These are phyloP conservation scores for Acanthococcus lagerstroemiae DNA, from an alignment of 2,888 invertebrate genomes.

Conservation along the genomic window DNA sequence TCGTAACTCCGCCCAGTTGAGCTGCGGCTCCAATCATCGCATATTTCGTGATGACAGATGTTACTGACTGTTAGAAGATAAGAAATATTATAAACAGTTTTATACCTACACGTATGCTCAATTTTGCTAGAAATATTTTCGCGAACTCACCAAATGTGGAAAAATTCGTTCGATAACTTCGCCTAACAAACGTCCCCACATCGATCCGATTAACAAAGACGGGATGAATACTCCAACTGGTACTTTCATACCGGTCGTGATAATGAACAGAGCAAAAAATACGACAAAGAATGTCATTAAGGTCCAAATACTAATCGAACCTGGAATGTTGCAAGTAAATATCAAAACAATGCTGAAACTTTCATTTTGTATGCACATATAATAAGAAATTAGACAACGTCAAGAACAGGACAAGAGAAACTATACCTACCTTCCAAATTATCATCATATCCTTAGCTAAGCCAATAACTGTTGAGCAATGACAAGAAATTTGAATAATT, in stretches of 20 bases:
- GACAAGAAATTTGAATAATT: too few relatives aligned
- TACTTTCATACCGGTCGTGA: conserved; percentile 53
- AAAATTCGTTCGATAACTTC: conserved; percentile 42
- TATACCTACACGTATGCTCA: too few relatives aligned
- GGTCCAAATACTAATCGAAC: conserved; percentile 41
- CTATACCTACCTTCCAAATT: too few relatives aligned
- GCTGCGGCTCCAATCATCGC: conserved; percentile 54
- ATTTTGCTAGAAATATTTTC: conserved; percentile 5
- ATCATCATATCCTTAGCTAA: too few relatives aligned
- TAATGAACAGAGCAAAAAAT: conserved; percentile 50
- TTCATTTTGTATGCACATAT: not conserved
- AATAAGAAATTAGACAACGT: too few relatives aligned
- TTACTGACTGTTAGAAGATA: conserved; percentile 38
- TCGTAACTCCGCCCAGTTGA: conserved; percentile 49
- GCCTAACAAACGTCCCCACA: conserved; percentile 53
- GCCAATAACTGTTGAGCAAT: too few relatives aligned
- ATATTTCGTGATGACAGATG: conserved; percentile 48
- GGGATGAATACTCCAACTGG: conserved; percentile 56
- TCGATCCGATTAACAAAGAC: conserved; percentile 51
- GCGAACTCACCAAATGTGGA: conserved; percentile 37
- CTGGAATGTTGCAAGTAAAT: conserved; percentile 39
- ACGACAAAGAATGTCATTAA: conserved; percentile 46
- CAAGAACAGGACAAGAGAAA: too few relatives aligned
- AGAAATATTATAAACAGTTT: too few relatives aligned
- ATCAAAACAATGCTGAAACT: not conserved